Evolutionary conservation across 2,888 invertebrate genomes (phyloP), one percentile per base, ranked within the genome.

Genomic region (Eupithecia subfuscata): DNA sequence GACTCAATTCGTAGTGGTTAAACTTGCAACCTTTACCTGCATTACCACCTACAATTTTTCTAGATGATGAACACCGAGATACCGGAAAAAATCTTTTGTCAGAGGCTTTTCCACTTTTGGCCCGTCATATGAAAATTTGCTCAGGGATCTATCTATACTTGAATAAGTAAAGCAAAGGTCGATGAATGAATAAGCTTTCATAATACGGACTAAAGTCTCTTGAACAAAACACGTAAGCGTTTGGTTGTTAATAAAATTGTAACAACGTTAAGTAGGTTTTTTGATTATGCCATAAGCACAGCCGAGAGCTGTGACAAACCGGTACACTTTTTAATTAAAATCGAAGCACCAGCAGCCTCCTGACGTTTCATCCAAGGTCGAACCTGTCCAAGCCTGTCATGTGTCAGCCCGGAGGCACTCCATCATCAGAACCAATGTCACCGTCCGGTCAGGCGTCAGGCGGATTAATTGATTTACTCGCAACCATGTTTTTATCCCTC

Each of bases 361-460:
- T 71, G 77, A 68, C 65, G 56, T 72, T 67, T 63, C 71, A 34
- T 65, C 69, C 72, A 77, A 64, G 64, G 64, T 64, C 64, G 34
- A 64, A 34, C 64, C 34, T 34, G 64, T 64, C 64, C 18, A 11
- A 43, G 40, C 37, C 12, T 67, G 74, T 78, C 71, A 75, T 74
- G 70, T 79, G 79, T 78, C 80, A 79, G 65, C 64, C 69, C 67
- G 71, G 73, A 74, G 78, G 71, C 75, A 68, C 74, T 75, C 75
- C 76, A 71, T 78, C 78, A 78, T 79, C 72, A 79, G 77, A 65
- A 75, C 71, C 79, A 80, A 80, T 81, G 80, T 77, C 80, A 74
- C n/a, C 67, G 34, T 71, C 74, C 73, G 43, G 78, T 70, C 71
- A 25, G 30, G 14, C 52, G 52, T 56, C 52, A 56, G 22, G 14